Evolutionary conservation across 2,797 vertebrate genomes (phyloP), one percentile per base, ranked within the genome.

Genomic region (Gorsachius magnificus): DNA sequence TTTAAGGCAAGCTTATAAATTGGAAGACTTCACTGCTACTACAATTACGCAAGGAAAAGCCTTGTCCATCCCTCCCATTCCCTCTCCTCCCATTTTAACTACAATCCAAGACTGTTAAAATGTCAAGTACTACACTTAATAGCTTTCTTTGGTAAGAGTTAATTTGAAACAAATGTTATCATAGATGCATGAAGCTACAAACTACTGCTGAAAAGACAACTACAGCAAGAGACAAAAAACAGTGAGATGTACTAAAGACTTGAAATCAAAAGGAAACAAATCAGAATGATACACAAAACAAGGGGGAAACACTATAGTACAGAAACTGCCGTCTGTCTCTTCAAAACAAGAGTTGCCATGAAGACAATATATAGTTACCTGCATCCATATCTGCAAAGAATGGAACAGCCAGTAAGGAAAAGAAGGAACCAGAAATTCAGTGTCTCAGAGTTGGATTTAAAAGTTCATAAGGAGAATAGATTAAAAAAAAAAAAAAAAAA

Each of bases 361-460:
- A 96, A 96, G 98, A 90, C 95, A 97, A 97, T 57, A 97, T 91
- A 98, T 98, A 98, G 98, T 99, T 99, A 99, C 99, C 99, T 99
- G 99, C 99, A 89, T 99, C 99, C 99, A 99, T 99, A 98, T 99
- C 99, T 98, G 99, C 99, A 99, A 99, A 98, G 98, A 98, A 98
- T 98, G 98, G 98, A 98, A 98, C 98, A 99, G 98, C 98, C 98
- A 98, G 98, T 98, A 98, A 99, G 98, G 98, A 96, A 98, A 97
- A 98, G 98, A 98, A 98, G 98, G 98, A 98, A 98, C 98, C 98
- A 98, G 98, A 98, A 98, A 98, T 98, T 98, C 98, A 98, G 98
- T 97, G 98, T 98, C 98, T 98, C 97, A 98, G 96, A 97, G 97
- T 95, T 96, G 98, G 97, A 97, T 97, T 97, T 89, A 93, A 88